A percentile compares a stretch with the other conserved stretches of the same genome.
Conservation (phyloP, 2,797 vertebrate genomes). For the Squalus acanthias region DNA sequence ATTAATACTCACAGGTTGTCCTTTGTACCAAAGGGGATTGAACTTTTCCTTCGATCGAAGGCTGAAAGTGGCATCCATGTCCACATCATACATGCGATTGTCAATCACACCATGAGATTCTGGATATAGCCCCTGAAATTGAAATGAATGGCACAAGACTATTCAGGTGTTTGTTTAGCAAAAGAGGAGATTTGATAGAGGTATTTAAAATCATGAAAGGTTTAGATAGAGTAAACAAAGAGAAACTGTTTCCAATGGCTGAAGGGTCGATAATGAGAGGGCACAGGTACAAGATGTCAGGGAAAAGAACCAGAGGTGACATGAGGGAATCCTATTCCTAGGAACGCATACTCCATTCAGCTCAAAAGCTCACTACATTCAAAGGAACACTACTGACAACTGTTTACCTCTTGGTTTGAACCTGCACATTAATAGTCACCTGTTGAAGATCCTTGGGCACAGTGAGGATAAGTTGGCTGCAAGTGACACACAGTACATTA, state of each 20-base stretch:
- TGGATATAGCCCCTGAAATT: constrained; percentile 82
- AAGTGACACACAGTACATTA: background rate
- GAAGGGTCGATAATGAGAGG: too few species aligned
- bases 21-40: constrained; percentile 76
- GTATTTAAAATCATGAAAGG: background rate
- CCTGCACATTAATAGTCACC: background rate
- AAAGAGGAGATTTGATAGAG: background rate
- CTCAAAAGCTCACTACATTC: too few species aligned
- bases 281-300: too few species aligned
- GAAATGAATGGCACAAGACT: constrained; percentile 39
- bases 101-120: constrained; percentile 95
- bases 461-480: background rate
- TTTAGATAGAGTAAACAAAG: background rate
- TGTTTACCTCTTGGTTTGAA: background rate
- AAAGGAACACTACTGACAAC: background rate
- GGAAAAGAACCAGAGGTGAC: too few species aligned
- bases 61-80: constrained; percentile 64
- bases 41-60: constrained; percentile 64
- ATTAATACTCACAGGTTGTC: constrained; percentile 77
- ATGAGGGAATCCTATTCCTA: too few species aligned
- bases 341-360: too few species aligned
- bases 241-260: too few species aligned
- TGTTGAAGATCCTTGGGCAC: background rate
- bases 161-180: background rate
- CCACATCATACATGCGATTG: constrained; percentile 90